Percentiles rank a stretch among this genome's conserved stretches.
These are phyloP conservation scores for Eulemur albifrons DNA, from an alignment of 2,797 vertebrate species.

Conservation along the genomic window DNA sequence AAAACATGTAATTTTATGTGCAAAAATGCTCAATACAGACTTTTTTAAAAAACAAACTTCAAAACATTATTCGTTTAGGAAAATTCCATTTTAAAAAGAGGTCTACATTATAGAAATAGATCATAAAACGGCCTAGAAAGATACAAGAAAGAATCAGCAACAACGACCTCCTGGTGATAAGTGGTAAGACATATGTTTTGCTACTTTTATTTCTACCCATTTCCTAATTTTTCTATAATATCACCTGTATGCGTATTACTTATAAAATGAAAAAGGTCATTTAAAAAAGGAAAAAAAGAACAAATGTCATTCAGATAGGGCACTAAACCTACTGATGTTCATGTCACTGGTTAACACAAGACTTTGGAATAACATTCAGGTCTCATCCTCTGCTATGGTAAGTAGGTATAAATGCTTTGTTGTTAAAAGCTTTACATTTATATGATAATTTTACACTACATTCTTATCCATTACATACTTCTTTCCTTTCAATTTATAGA, in stretches of 20 bases:
- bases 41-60: background rate
- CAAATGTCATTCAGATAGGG: background rate
- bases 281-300: background rate
- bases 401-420: background rate
- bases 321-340: background rate
- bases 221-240: background rate
- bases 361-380: background rate
- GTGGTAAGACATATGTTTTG: background rate
- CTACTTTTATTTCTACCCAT: background rate
- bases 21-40: background rate
- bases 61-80: background rate
- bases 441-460: background rate
- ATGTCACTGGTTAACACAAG: rapidly evolving
- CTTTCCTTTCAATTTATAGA: background rate
- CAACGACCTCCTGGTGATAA: rapidly evolving
- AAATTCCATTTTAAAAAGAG: background rate
- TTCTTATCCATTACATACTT: background rate
- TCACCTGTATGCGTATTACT: background rate
- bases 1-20: background rate
- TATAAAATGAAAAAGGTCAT: background rate
- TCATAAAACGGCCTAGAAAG: background rate
- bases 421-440: background rate
- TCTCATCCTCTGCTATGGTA: background rate
- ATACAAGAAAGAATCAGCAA: too few species aligned
- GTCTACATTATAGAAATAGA: background rate